Evolutionary conservation across 2,113 vertebrate species (phyloP), one percentile per base, ranked within the genome.

Genomic region (Danionella cerebrum): DNA sequence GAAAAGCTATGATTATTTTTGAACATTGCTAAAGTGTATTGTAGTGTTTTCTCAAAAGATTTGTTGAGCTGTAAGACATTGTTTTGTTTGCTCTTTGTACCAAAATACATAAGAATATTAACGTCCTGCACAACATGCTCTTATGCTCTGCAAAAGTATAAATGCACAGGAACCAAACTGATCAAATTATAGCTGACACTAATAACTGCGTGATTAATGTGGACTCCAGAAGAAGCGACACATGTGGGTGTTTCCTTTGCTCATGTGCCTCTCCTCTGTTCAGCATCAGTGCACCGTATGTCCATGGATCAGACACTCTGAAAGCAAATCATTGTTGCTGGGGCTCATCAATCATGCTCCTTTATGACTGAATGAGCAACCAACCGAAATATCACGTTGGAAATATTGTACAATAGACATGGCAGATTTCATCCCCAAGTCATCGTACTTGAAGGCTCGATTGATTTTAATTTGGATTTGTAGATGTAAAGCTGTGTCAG

Each of bases 121-220:
- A n/a, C n/a, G n/a, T 29, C 14, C 60, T 64, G 5, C 14, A 35
- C 29, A 64, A 19, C 35, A 48, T 12, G 35, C 12, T n/a, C 14
- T 47, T 35, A 48, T 60, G 58, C 58, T 21, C 27, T 31, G 19
- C 14, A 44, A 25, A 24, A 22, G 33, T 29, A 36, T 50, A 48
- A 64, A 48, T 64, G 13, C 60, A 48, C 41, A 8, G 4, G 29
- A 64, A 44, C 36, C 60, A 36, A 10, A 24, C 60, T 48, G 27
- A 64, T 35, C 35, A 64, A 64, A 64, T 64, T 47, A 48, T 24
- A 22, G 41, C 60, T 50, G 60, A 50, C 60, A 50, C 42, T 64
- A 64, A 48, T 48, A 48, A 64, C 29, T 21, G 16, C 36, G 60
- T 64, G 60, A 64, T 64, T 64, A 64, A 64, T 64, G 60, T 50